These are phyloP conservation scores for Heliconius ismenius DNA, from an alignment of 2,888 invertebrate genomes.

Conservation along the genomic window DNA sequence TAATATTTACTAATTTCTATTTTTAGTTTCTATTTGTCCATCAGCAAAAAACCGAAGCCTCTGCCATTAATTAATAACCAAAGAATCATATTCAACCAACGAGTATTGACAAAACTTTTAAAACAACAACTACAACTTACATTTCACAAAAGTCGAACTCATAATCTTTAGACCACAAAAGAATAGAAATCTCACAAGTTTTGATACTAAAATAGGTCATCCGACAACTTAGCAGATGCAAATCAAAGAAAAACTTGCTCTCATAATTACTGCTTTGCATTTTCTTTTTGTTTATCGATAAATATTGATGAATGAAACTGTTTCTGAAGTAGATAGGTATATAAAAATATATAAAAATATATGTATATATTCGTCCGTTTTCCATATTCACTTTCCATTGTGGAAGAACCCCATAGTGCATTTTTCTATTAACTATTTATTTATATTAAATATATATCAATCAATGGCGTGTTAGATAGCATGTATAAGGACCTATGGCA, in stretches of 20 bases:
- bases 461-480: too few relatives aligned
- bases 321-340: not conserved
- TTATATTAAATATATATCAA: too few relatives aligned
- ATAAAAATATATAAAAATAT: too few relatives aligned
- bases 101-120: not conserved
- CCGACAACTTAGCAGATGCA: slow-evolving; percentile 17
- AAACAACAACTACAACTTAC: not conserved
- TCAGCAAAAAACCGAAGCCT: not conserved
- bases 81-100: not conserved
- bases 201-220: slow-evolving; percentile 25
- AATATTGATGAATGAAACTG: slow-evolving; percentile 3
- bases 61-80: not conserved
- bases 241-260: slow-evolving; percentile 19
- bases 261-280: not conserved
- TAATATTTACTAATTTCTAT: not conserved
- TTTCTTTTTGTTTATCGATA: slow-evolving; percentile 5
- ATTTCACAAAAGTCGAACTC: not conserved
- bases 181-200: slow-evolving; percentile 18
- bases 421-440: too few relatives aligned
- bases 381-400: not conserved
- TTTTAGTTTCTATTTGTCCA: not conserved
- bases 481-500: too few relatives aligned
- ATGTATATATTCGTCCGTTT: not conserved
- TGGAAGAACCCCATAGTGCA: too few relatives aligned
- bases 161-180: slow-evolving; percentile 22